Evolutionary conservation across 2,113 vertebrate genomes (phyloP).

Genomic region (Balaeniceps rex): DNA sequence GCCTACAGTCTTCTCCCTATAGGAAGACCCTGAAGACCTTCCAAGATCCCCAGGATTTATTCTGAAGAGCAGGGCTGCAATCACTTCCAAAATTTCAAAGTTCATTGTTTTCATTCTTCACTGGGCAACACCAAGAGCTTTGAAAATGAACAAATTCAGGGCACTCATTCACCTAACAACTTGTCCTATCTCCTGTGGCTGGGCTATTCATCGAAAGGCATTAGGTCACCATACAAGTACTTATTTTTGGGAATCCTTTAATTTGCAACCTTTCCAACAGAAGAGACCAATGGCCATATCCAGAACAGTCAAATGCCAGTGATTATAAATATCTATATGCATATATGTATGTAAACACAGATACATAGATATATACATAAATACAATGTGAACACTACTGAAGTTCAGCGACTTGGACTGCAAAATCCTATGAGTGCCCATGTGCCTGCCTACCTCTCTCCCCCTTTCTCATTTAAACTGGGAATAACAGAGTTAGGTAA

Average conservation of each 20-base stretch:
- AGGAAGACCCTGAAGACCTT: neutral
- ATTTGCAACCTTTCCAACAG: neutral
- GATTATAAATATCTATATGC: neutral
- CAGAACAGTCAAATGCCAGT: neutral
- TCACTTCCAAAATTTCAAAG: neutral
- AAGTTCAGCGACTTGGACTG: neutral
- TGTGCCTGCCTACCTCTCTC: neutral
- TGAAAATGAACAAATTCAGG: neutral
- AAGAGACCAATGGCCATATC: neutral
- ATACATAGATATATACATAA: neutral
- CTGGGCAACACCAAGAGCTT: neutral
- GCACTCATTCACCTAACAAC: neutral
- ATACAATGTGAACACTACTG: neutral
- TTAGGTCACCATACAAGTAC: neutral
- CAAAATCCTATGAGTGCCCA: neutral
- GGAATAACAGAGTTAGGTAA: neutral
- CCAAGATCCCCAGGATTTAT: neutral
- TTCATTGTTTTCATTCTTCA: neutral
- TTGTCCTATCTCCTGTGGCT: neutral
- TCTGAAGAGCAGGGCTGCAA: neutral
- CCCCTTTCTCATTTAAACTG: neutral
- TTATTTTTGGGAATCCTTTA: neutral
- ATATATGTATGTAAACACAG: neutral
- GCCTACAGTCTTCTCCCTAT: neutral
- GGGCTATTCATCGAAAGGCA: neutral